Base-by-base conservation (phyloP, 2,113 vertebrate species). In the Peromyscus californicus region DNA sequence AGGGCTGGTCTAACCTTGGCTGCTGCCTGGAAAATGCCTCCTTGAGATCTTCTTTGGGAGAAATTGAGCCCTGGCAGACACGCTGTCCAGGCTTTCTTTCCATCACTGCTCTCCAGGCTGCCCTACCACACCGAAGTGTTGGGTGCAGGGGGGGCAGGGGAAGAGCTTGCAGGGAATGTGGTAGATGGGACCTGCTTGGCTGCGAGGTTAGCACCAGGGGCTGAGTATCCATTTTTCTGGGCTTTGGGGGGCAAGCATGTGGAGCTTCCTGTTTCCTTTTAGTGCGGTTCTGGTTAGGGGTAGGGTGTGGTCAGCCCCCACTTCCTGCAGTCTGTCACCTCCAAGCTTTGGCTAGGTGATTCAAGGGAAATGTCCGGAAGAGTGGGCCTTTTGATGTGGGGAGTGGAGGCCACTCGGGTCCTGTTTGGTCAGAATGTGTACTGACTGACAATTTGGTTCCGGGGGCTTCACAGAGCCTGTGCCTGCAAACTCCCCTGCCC, bases 371-470 rank as follows among this genome's bases (percentile, higher is more conserved):
- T 15, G 39, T 63, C 67, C 5, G 5, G 57, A 79, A 72, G 76
- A 9, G 78, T 2, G 24, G 54, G 54, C 36, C 65, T 70, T 54
- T 51, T 12, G 2, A 36, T 16, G 12, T 11, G 2, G 90, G 85
- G 85, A 26, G 42, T 36, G 1, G 36, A 67, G 59, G 65, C 48
- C 21, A 5, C 12, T 22, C 6, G 6, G 42, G 76, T 61, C 75
- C 61, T 15, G 83, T 89, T 87, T 91, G 45, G 42, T 67, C 54
- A 45, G 91, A 33, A 26, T 16, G 1, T 1, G 10, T 91, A 69
- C n/a, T 29, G 59, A 87, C 24, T 29, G 59, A 80, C 31, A 15
- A 13, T 84, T 95, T 96, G 74, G 31, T 91, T 91, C 72, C 96
- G 91, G 16, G 31, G 45, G 3, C 93, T 75, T 93, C 33, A 17